Base-by-base conservation (phyloP, 2,888 invertebrate genomes). In the Hypomecis atomaria region DNA sequence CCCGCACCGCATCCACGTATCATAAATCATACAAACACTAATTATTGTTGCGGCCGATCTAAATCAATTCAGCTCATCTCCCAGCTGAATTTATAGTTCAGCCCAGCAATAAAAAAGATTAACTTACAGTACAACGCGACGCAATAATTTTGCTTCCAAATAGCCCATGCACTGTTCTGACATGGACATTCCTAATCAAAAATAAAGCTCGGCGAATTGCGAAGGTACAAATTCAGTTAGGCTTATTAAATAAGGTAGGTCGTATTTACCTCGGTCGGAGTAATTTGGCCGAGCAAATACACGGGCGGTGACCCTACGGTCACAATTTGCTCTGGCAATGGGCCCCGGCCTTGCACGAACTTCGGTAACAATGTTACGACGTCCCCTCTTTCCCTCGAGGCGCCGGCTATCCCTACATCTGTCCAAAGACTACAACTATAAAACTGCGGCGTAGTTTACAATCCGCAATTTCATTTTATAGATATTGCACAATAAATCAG, bases 331-430 rank as follows among this genome's bases (percentile, higher is more conserved):
- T 77, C 79, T 77, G 76, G 78, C 82, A 79, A 85, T 85, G 85
- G 87, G 87, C 84, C 83, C 78, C 85, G 84, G 87, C 84, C 85
- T 85, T 85, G 84, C 83, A 84, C 86, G 84, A 89, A 89, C 89
- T 90, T 85, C 78, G 81, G 83, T 90, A 90, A 91, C 89, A 82
- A 82, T 84, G 89, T 90, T 91, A 90, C 81, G 78, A 79, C 78
- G 81, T 80, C 87, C 89, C 87, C 84, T 77, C 73, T 78, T 79
- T 88, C 88, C 90, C 90, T 76, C 74, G 87, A 84, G 90, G 89
- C 86, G 70, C 75, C 69, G 79, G 83, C 84, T 83, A 86, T 83
- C 85, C 83, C 84, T 85, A 86, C 90, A 90, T 90, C 89, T 90
- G 90, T 87, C 83, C 82, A 78, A 78, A 76, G 78, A 85, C 77